Base-by-base conservation (phyloP, 2,113 vertebrate species). In the Paramormyrops kingsleyae region DNA sequence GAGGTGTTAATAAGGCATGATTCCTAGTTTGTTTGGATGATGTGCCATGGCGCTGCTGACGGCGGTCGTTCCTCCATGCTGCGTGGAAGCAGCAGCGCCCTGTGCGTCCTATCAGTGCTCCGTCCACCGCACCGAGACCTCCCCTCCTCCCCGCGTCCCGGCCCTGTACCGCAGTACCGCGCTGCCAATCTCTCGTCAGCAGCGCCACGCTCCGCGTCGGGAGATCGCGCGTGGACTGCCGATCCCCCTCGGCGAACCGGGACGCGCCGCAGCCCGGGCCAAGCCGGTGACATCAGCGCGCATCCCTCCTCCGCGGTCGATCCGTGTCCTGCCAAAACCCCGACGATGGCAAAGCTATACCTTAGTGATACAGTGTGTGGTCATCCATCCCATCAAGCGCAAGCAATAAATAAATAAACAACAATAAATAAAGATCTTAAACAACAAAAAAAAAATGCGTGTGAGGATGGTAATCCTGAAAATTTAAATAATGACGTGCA, bases 21-120 rank as follows among this genome's bases (percentile, higher is more conserved):
- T 80, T 80, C 13, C 74, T 80, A 80, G 74, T 19, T 80, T 80
- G 74, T 80, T 80, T 80, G 74, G 74, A 80, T 70, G 62, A 27
- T 70, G n/a, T 31, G 62, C 62, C 62, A 2, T 7, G 5, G 35
- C 31, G 4, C 74, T 80, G 15, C 35, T 80, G 35, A 80, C 74
- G 35, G 74, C 17, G 74, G 74, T 80, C 31, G 74, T 39, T 42
- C 74, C 6, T 80, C 35, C 74, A 80, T 80, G 74, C 74, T 80
- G 74, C 17, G 74, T 80, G 13, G 31, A 42, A 80, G 35, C 35
- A 39, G 74, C 35, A 80, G 74, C 74, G 35, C 15, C 74, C 31
- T 35, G n/a, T 27, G 27, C 10, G 31, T 27, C 66, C 74, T 80
- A 42, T 80, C 74, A 42, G 31, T 35, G 74, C 74, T 80, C 62